Evolutionary conservation across 1,140 invertebrate genomes (phyloP), one percentile per base, ranked within the genome.

Genomic region (Thaumetopoea pityocampa): DNA sequence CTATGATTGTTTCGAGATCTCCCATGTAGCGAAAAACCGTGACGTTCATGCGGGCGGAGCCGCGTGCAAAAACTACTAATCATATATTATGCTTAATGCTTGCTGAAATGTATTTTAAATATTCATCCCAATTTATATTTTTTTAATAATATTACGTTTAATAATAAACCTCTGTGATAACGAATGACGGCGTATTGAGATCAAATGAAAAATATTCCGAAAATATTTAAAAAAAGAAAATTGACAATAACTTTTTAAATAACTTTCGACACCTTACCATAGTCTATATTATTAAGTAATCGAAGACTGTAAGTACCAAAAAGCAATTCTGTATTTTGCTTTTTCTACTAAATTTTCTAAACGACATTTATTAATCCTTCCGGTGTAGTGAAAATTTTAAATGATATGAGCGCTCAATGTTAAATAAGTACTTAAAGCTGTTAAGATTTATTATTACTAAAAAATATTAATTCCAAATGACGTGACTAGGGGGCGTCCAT

Each of bases 241-340:
- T 11, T 24, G 37, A 41, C 37, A 41, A 40, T 41, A 41, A 41
- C 28, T 41, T 34, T 22, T 22, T 18, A 40, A 38, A 23, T 4
- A 9, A 32, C 27, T 11, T 20, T 29, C 12, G 8, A 9, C 17
- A 18, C 12, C 38, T 34, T 29, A 48, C 26, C 29, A 54, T 43
- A 34, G 29, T 33, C 10, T 38, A 11, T 38, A 19, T 38, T 46
- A 43, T 24, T 57, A 53, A 57, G 42, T 10, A 52, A 61, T 45
- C 5, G 20, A 72, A 67, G 66, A 69, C 66, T 72, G 63, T 37
- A 10, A 10, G 51, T 58, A 67, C 60, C 66, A 69, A 69, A 72
- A 67, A 69, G 48, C 59, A 63, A 51, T 48, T 38, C 28, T 34
- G 8, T 9, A 27, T 19, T 38, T 56, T 62, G 51, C 52, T 56